Percentiles rank a stretch among this genome's conserved stretches.
phyloP scores from a whole-genome alignment of 2,888 invertebrate species.

The Conops quadrifasciatus region DNA sequence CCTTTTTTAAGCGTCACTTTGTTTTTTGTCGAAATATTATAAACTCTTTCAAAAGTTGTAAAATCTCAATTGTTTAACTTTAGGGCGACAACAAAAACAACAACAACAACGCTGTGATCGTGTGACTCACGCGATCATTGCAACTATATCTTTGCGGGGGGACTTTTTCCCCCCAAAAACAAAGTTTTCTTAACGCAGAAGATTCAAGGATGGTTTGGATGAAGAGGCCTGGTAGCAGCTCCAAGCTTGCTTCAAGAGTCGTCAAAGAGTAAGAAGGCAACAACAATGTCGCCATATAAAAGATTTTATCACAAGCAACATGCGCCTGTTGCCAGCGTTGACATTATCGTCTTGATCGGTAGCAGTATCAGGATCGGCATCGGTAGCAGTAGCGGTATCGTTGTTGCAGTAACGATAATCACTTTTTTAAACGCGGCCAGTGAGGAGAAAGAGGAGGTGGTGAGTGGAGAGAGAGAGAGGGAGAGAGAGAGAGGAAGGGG shows the following conservation, averaged over 20 bases:
- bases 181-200: background rate
- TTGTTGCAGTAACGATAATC: constrained; percentile 35
- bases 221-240: too few relatives aligned
- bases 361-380: too few relatives aligned
- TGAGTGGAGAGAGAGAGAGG: too few relatives aligned
- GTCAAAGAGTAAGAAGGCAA: background rate
- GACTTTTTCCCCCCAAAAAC: background rate
- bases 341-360: constrained; percentile 55
- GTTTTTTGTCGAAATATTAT: background rate
- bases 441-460: background rate
- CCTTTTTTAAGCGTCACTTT: too few relatives aligned
- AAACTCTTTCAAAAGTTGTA: background rate
- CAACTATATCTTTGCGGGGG: constrained; percentile 25
- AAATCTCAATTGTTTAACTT: constrained; percentile 25
- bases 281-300: background rate
- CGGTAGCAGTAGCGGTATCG: too few relatives aligned
- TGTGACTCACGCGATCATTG: constrained; percentile 20
- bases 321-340: constrained; percentile 57
- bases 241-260: too few relatives aligned
- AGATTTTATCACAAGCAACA: constrained; percentile 26
- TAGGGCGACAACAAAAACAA: background rate
- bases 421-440: background rate
- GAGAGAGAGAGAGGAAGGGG: too few relatives aligned
- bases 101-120: background rate
- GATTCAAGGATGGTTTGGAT: too few relatives aligned